Evolutionary conservation across 1,140 invertebrate species (phyloP).

Genomic region (Habropoda laboriosa): DNA sequence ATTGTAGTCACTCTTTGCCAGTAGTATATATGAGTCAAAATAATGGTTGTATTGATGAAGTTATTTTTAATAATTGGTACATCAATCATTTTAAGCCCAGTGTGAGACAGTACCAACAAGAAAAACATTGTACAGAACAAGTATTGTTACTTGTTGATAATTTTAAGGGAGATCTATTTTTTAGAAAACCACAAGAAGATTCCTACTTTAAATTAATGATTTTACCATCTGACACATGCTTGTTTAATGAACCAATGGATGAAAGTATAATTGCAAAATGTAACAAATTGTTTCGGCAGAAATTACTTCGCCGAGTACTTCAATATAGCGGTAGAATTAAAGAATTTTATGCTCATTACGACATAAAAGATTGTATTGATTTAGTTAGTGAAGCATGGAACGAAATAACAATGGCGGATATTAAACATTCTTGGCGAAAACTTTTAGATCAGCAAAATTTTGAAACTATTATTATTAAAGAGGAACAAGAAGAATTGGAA

Average conservation of each 20-base stretch:
- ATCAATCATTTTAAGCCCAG: constrained; percentile 1
- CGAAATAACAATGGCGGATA: neutral
- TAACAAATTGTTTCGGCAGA: neutral
- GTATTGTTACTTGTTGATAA: neutral
- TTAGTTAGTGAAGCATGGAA: neutral
- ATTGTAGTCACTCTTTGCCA: constrained; percentile 18
- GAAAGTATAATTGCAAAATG: neutral
- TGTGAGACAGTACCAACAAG: neutral
- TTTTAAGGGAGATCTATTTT: neutral
- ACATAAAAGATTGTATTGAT: neutral
- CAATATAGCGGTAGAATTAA: neutral
- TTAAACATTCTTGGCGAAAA: neutral
- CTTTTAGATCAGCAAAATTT: neutral
- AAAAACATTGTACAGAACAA: neutral
- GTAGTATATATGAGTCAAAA: constrained; percentile 27
- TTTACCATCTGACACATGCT: neutral
- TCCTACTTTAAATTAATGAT: neutral
- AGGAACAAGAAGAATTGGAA: neutral
- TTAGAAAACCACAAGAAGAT: neutral
- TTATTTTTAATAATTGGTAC: neutral
- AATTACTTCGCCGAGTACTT: neutral
- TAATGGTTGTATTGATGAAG: constrained; percentile 11
- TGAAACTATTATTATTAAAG: neutral
- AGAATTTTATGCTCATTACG: neutral
- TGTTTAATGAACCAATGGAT: neutral